Evolutionary conservation across 2,888 invertebrate genomes (phyloP).

Genomic region (Drosophila mimica): DNA sequence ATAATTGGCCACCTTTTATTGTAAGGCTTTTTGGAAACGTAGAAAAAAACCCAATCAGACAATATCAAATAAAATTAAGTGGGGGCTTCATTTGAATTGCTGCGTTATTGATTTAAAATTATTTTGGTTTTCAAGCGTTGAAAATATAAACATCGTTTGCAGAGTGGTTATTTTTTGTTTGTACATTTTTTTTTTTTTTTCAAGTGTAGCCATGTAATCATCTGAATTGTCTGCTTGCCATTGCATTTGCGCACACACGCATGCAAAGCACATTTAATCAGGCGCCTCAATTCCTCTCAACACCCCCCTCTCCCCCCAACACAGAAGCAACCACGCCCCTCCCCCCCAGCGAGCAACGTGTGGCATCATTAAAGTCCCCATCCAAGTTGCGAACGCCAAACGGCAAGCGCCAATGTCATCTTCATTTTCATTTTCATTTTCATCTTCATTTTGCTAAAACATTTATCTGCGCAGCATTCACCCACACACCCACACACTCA

Average conservation of each 20-base stretch:
- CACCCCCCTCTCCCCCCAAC: neutral
- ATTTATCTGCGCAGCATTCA: conserved; percentile 68
- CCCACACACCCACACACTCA: conserved; percentile 14
- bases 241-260: conserved; percentile 59
- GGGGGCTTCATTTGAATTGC: neutral
- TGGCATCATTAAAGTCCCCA: conserved; percentile 62
- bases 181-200: neutral
- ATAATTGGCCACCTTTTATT: neutral
- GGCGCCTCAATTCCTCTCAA: conserved; percentile 31
- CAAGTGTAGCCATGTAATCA: conserved; percentile 42
- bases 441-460: conserved; percentile 70
- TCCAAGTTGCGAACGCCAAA: conserved; percentile 1
- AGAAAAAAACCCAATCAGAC: neutral
- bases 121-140: neutral
- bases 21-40: neutral
- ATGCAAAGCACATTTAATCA: conserved; percentile 72
- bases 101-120: neutral
- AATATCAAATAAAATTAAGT: neutral
- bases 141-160: too few species aligned
- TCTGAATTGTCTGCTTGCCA: conserved; percentile 58
- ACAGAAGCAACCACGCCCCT: conserved; percentile 4
- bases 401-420: conserved; percentile 20
- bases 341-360: conserved; percentile 18
- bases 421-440: conserved; percentile 44
- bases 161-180: too few species aligned